Evolutionary conservation across 2,113 vertebrate genomes (phyloP).

Genomic region (Kryptolebias marmoratus): DNA sequence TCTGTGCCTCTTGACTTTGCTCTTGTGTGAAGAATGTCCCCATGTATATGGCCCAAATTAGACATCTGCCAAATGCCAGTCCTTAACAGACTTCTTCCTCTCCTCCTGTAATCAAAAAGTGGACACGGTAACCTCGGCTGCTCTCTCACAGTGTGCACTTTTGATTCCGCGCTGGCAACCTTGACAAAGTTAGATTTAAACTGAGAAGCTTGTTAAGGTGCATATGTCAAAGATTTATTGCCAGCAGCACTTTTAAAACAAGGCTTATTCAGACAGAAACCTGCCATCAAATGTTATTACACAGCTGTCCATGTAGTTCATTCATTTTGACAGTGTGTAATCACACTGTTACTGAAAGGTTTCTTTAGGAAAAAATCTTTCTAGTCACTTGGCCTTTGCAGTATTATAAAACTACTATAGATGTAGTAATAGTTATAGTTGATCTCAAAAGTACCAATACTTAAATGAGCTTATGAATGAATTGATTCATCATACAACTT

Average conservation of each 20-base stretch:
- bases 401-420: conserved; percentile 6
- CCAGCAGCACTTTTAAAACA: conserved; percentile 23
- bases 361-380: not conserved
- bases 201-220: conserved; percentile 63
- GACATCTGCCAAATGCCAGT: conserved; percentile 64
- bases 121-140: conserved; percentile 41
- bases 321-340: conserved; percentile 40
- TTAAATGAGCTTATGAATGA: conserved; percentile 52
- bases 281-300: conserved; percentile 40
- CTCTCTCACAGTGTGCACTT: conserved; percentile 24
- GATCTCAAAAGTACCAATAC: conserved; percentile 52
- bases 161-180: conserved; percentile 48
- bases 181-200: conserved; percentile 64
- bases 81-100: conserved; percentile 47
- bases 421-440: conserved; percentile 5
- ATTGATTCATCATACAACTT: conserved; percentile 64
- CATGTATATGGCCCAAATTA: conserved; percentile 60
- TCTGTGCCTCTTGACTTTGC: conserved; percentile 71
- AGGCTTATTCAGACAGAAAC: conserved; percentile 25
- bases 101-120: conserved; percentile 61
- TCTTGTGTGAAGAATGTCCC: conserved; percentile 64
- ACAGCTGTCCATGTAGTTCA: conserved; percentile 51
- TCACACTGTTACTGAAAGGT: conserved; percentile 1
- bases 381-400: conserved; percentile 13
- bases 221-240: conserved; percentile 42